Percentiles rank a stretch among this genome's conserved stretches.
Evolutionary conservation across 1,140 invertebrate species (phyloP).

Genomic region (Eriosoma lanigerum): DNA sequence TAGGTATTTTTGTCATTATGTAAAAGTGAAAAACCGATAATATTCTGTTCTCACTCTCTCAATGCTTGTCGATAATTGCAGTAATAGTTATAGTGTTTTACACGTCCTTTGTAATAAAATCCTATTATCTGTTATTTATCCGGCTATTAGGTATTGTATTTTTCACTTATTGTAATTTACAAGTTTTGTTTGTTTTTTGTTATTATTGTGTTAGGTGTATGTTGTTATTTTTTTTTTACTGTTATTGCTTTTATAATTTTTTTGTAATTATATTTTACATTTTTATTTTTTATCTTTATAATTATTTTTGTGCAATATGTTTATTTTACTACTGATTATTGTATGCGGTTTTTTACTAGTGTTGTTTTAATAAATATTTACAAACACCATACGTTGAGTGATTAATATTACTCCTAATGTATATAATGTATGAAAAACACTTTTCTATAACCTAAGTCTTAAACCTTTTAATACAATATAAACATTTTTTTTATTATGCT

Average conservation of each 20-base stretch:
- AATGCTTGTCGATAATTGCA: too few relatives aligned
- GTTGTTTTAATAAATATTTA: constrained; percentile 26
- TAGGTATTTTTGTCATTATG: too few relatives aligned
- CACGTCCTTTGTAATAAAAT: too few relatives aligned
- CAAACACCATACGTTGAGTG: too few relatives aligned
- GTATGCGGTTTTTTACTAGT: constrained; percentile 3
- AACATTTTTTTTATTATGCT: too few relatives aligned
- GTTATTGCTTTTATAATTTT: constrained; percentile 15
- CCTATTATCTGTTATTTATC: background rate
- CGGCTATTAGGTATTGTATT: background rate
- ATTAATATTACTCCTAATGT: too few relatives aligned
- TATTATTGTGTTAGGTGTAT: background rate
- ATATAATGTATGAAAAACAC: too few relatives aligned
- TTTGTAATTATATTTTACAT: background rate
- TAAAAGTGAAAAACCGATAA: too few relatives aligned
- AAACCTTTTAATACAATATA: too few relatives aligned
- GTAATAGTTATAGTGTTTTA: too few relatives aligned
- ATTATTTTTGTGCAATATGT: background rate
- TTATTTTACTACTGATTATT: background rate
- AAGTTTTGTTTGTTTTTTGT: background rate
- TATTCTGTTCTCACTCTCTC: too few relatives aligned
- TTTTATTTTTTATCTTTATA: background rate
- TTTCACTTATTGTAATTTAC: background rate
- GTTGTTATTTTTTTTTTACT: background rate
- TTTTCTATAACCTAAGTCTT: too few relatives aligned